phyloP scores from a whole-genome alignment of 2,797 vertebrate species.

The Heliangelus exortis region DNA sequence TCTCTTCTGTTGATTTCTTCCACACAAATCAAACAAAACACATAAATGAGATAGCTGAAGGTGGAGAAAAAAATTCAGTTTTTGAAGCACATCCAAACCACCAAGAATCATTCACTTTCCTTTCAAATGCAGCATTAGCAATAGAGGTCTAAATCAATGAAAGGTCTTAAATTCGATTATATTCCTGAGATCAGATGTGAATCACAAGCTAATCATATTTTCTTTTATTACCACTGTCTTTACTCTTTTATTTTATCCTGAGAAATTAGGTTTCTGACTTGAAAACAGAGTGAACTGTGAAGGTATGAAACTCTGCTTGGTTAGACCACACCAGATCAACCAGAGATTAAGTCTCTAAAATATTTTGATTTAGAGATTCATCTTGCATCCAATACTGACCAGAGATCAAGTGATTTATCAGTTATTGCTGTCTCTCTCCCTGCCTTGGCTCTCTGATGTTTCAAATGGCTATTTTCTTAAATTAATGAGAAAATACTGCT shows the following conservation, averaged over 20 bases:
- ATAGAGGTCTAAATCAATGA: constrained; percentile 62
- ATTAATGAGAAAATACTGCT: constrained; percentile 12
- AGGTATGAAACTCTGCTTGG: constrained; percentile 24
- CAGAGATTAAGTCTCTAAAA: not conserved
- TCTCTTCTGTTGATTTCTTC: constrained; percentile 22
- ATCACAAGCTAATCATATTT: constrained; percentile 67
- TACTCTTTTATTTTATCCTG: constrained; percentile 61
- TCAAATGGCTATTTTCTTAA: constrained; percentile 10
- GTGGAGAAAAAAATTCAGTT: not conserved
- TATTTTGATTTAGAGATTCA: not conserved
- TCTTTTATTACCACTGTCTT: constrained; percentile 64
- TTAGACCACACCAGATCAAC: not conserved
- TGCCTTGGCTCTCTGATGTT: not conserved
- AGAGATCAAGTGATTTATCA: not conserved
- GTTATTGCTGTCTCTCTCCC: not conserved
- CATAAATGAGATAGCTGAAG: not conserved
- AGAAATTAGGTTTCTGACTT: constrained; percentile 47
- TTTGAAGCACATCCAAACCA: constrained; percentile 48
- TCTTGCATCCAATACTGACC: not conserved
- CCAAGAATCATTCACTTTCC: constrained; percentile 45
- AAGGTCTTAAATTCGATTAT: constrained; percentile 66
- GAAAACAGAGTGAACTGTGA: constrained; percentile 22
- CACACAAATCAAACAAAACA: constrained; percentile 8
- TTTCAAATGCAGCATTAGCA: constrained; percentile 65
- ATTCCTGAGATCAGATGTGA: constrained; percentile 69